Evolutionary conservation across 2,113 vertebrate species (phyloP).

Genomic region (Phylloscopus whistleri): DNA sequence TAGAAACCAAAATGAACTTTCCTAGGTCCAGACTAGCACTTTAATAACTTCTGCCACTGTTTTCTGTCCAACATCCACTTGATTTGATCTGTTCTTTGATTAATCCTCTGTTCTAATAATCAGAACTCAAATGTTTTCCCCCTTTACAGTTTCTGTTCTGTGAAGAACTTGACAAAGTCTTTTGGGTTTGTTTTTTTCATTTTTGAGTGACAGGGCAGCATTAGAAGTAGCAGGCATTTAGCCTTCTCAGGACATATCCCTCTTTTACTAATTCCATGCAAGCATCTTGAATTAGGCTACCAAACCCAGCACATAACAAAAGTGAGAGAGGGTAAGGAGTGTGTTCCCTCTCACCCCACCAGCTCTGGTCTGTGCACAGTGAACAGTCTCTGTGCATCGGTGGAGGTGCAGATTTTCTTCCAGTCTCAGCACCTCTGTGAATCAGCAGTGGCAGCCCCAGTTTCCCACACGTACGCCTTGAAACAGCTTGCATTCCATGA

Average conservation of each 20-base stretch:
- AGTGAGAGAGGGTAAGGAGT: neutral
- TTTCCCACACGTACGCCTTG: neutral
- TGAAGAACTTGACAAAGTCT: neutral
- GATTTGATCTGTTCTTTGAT: neutral
- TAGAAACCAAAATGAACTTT: neutral
- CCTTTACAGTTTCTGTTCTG: neutral
- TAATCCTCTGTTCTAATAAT: neutral
- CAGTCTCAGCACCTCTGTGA: neutral
- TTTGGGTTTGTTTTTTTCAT: neutral
- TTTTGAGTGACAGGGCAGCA: neutral
- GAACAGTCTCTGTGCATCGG: neutral
- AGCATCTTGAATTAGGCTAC: neutral
- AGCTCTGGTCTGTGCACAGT: neutral
- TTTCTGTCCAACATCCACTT: neutral
- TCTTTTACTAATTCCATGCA: neutral
- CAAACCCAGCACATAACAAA: neutral
- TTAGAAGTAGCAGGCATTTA: neutral
- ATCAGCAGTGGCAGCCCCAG: neutral
- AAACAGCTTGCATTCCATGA: neutral
- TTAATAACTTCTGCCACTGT: neutral
- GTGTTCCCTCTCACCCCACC: neutral
- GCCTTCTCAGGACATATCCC: neutral
- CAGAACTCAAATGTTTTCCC: neutral
- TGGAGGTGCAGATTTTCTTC: neutral
- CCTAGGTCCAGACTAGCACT: neutral